These are phyloP conservation scores for Iphiclides podalirius DNA, from an alignment of 2,888 invertebrate species.

Conservation along the genomic window DNA sequence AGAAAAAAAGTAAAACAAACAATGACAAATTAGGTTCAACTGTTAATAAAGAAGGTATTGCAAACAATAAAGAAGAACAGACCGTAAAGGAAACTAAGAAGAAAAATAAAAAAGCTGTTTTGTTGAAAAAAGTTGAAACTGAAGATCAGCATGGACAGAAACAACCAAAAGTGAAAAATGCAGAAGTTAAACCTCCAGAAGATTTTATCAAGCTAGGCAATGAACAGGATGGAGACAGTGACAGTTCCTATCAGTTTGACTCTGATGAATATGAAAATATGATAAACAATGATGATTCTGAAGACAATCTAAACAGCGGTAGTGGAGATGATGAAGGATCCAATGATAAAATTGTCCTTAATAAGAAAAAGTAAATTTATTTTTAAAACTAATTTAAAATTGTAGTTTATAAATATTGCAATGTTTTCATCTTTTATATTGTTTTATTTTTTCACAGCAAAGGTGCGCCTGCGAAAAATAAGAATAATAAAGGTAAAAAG, in stretches of 20 bases:
- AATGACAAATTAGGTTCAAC: conserved; percentile 18
- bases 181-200: conserved; percentile 47
- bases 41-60: conserved; percentile 2
- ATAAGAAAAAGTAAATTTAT: not conserved
- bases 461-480: conserved; percentile 2
- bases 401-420: too few relatives aligned
- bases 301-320: too few relatives aligned
- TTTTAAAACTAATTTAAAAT: not conserved
- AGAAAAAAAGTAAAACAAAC: conserved; percentile 26
- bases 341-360: conserved; percentile 27
- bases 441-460: conserved; percentile 13
- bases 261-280: conserved; percentile 65
- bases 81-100: conserved; percentile 19
- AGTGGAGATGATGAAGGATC: conserved; percentile 32
- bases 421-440: not conserved
- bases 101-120: conserved; percentile 23
- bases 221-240: conserved; percentile 47
- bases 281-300: conserved; percentile 44
- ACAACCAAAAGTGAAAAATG: conserved; percentile 44
- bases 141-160: conserved; percentile 46
- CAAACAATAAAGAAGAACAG: conserved; percentile 21
- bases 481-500: conserved; percentile 18
- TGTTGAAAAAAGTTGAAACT: conserved; percentile 26
- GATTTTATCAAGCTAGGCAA: conserved; percentile 50
- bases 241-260: conserved; percentile 55